phyloP scores from a whole-genome alignment of 2,113 vertebrate species.

The Gymnobelideus leadbeateri region DNA sequence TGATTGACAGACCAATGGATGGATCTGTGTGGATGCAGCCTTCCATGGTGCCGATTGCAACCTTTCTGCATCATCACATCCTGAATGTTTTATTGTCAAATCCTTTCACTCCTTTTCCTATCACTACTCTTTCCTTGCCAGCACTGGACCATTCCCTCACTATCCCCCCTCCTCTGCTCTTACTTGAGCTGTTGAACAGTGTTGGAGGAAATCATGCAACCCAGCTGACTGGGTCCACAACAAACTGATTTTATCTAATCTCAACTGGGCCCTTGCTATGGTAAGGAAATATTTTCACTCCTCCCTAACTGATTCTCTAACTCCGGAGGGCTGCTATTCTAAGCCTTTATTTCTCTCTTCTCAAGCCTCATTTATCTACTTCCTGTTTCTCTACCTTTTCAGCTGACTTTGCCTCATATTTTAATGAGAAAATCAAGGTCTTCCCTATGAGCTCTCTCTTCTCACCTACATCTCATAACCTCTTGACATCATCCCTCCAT shows the following conservation, averaged over 20 bases:
- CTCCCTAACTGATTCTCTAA: background rate
- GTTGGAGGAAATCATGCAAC: background rate
- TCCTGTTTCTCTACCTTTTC: background rate
- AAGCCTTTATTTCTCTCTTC: background rate
- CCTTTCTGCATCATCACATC: background rate
- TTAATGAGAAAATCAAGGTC: background rate
- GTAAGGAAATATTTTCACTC: background rate
- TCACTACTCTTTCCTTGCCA: background rate
- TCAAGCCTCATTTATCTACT: background rate
- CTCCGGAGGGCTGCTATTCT: background rate
- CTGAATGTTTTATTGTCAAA: background rate
- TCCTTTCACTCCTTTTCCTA: background rate
- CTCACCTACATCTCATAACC: background rate
- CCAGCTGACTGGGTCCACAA: background rate
- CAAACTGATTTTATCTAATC: background rate
- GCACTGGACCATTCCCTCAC: background rate
- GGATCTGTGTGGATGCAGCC: background rate
- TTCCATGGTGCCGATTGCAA: background rate
- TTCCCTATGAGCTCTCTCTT: background rate
- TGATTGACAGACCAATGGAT: background rate
- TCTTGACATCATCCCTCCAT: background rate
- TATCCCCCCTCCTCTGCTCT: background rate
- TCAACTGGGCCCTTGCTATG: background rate
- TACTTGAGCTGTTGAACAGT: background rate
- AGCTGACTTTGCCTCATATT: background rate